Evolutionary conservation across 2,797 vertebrate genomes (phyloP).

Genomic region (Hyperoplus lanceolatus): DNA sequence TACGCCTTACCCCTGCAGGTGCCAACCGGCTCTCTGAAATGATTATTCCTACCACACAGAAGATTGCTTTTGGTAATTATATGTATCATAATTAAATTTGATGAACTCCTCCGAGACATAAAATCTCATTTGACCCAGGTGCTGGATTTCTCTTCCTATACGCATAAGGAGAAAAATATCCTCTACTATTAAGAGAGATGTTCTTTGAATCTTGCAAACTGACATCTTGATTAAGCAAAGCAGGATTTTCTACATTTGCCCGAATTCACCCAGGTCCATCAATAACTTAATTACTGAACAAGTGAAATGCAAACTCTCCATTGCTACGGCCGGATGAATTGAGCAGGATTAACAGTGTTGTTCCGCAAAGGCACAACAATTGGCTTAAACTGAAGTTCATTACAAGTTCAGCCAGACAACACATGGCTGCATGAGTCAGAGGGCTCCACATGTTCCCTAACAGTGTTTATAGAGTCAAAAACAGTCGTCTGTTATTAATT

Average conservation of each 20-base stretch:
- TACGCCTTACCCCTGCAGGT: conserved; percentile 79
- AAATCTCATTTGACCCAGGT: conserved; percentile 85
- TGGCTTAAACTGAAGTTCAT: conserved; percentile 46
- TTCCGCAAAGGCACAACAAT: conserved; percentile 12
- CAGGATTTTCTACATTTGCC: conserved; percentile 45
- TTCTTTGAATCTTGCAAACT: conserved; percentile 42
- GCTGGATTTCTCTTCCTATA: conserved; percentile 65
- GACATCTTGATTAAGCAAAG: conserved; percentile 65
- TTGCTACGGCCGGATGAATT: conserved; percentile 16
- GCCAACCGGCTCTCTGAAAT: conserved; percentile 79
- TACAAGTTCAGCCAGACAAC: conserved; percentile 38
- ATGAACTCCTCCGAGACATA: conserved; percentile 84
- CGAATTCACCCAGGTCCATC: conserved; percentile 51
- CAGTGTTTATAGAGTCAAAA: conserved; percentile 17
- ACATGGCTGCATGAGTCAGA: conserved; percentile 39
- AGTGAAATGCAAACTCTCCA: conserved; percentile 48
- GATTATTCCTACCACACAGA: conserved; percentile 85
- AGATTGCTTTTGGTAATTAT: conserved; percentile 90
- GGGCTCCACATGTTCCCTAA: conserved; percentile 7
- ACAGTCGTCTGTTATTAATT: conserved; percentile 15
- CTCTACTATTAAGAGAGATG: conserved; percentile 49
- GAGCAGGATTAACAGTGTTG: conserved; percentile 18
- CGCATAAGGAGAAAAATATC: conserved; percentile 66
- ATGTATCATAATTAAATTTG: conserved; percentile 89
- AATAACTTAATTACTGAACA: conserved; percentile 54